Base-by-base conservation (phyloP, 2,797 vertebrate species). In the Lates japonicus region DNA sequence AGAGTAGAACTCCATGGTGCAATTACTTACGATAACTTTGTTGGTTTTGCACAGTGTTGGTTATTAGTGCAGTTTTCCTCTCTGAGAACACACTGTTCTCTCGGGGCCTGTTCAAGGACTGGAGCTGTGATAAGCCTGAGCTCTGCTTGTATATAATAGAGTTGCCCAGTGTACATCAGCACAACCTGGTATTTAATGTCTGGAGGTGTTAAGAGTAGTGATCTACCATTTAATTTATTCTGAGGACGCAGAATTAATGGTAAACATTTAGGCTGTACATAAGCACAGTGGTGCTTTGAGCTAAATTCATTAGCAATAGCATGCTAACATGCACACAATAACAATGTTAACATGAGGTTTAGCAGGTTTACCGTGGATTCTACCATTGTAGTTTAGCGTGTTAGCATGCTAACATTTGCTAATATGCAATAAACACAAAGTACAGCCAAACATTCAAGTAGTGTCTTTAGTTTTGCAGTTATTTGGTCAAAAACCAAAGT, bases 51-150 rank as follows among this genome's bases (percentile, higher is more conserved):
- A 55, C n/a, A 22, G 16, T 60, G 42, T 55, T 66, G 20, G 14
- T 39, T 69, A n/a, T 39, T 69, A n/a, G 57, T 62, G 13, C 19
- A 51, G 37, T 62, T 82, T 83, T 83, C 46, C 5, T 74, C 12
- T 67, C 10, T 13, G 11, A 16, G 49, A 25, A 52, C 49, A 52
- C 49, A 17, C 54, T 74, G 87, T 87, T 72, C 81, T 79, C 44
- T 61, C 8, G 2, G 22, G 61, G 61, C n/a, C 7, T 42, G 57
- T 64, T 79, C 70, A 78, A 77, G 62, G 60, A 63, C 74, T 60
- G 14, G 7, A 63, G 22, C 70, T 64, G 49, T 52, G 85, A 90
- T 83, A 87, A 85, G 70, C 52, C 31, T 44, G 49, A 22, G 7
- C 39, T 46, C 57, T 54, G 48, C 44, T 42, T 74, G 17, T 70